Percentiles rank a stretch among this genome's conserved stretches.
phyloP scores from a whole-genome alignment of 2,113 vertebrate species.

The Indicator maculatus region DNA sequence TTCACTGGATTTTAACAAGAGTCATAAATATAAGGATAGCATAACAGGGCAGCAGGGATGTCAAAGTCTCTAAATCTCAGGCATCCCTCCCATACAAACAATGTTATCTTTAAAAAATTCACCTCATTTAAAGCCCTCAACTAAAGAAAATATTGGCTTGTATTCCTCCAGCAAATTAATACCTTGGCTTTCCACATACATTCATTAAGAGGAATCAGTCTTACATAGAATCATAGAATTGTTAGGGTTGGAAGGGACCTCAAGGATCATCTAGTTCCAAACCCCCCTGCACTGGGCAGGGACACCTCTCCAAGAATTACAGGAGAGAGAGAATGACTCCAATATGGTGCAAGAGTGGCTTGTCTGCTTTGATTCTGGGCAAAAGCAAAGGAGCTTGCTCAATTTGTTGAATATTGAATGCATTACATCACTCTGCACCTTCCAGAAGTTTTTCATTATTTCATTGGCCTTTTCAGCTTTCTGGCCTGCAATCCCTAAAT shows the following conservation, averaged over 20 bases:
- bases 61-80: not conserved
- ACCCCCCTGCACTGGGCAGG: no score
- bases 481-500: not conserved
- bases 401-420: not conserved
- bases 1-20: slow-evolving; percentile 52
- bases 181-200: not conserved
- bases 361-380: not conserved
- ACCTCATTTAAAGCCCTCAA: not conserved
- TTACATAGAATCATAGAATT: not conserved
- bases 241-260: no score
- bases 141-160: not conserved
- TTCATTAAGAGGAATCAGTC: not conserved
- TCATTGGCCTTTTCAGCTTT: not conserved
- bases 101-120: not conserved
- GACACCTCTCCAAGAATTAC: not conserved
- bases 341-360: not conserved
- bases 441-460: not conserved
- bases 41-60: not conserved
- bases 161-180: not conserved
- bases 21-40: not conserved
- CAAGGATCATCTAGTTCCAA: no score
- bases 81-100: not conserved
- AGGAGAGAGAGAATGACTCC: not conserved
- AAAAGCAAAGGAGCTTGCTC: not conserved
- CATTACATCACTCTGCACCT: not conserved